Evolutionary conservation across 2,113 vertebrate genomes (phyloP), one percentile per base, ranked within the genome.

Genomic region (Aegithalos caudatus): DNA sequence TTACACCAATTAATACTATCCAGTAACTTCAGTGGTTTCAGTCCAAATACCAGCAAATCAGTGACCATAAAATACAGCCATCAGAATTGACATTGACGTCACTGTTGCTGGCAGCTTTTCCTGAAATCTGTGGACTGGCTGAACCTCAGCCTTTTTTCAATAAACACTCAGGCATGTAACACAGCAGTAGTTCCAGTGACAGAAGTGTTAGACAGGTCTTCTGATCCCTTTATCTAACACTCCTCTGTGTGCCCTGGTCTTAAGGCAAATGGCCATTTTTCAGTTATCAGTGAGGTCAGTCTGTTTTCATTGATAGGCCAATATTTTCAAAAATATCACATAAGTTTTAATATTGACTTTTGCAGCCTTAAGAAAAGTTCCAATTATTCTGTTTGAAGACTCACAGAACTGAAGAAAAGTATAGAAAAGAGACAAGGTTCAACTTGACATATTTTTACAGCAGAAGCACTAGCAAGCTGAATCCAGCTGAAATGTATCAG

Each of bases 301-400:
- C 27, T 70, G 76, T 14, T 66, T 77, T 28, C 29, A 58, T 10
- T 65, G 54, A 77, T 1, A 77, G 14, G 24, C 50, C 66, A 65
- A 15, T 24, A 80, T 69, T 88, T 92, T 57, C 8, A 76, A 79
- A 93, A 74, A 40, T 15, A 76, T 2, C 54, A 88, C 21, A 42
- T n/a, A 23, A 27, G 25, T 56, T 85, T 67, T 27, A 21, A 72
- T 50, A 54, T 58, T 54, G 18, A 40, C 28, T 90, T 76, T 77
- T 61, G 15, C 42, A 81, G 11, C 28, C 27, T 62, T 61, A 62
- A 77, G 38, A 29, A 62, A 90, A 61, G 60, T 73, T 86, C 35
- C 58, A 81, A 64, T 86, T 93, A 90, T 71, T 93, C 88, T 80
- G 60, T 86, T 78, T 92, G 92, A 95, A 93, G 82, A 77, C 27